A percentile compares a stretch with the other conserved stretches of the same genome.
phyloP scores from a whole-genome alignment of 2,113 vertebrate species.

The Mus pahari region DNA sequence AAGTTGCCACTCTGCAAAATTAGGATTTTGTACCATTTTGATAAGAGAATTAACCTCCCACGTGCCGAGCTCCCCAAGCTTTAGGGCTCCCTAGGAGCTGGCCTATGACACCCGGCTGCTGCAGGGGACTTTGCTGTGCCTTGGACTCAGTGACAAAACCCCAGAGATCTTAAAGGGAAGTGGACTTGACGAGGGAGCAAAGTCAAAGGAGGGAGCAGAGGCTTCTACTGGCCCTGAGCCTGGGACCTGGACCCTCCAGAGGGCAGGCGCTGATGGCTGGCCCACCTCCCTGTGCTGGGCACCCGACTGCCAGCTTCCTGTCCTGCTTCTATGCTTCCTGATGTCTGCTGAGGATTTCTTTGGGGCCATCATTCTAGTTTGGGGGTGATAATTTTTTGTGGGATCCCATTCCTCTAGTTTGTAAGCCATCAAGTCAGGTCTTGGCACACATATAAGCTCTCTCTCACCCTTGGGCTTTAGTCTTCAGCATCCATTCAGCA shows the following conservation, averaged over 20 bases:
- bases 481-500: fast-evolving
- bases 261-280: too few relatives aligned
- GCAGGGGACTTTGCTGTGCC: not conserved
- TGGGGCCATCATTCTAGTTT: not conserved
- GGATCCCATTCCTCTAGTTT: not conserved
- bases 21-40: constrained; percentile 90
- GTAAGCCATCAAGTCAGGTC: too few relatives aligned
- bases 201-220: not conserved
- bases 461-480: fast-evolving
- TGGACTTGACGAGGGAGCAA: not conserved
- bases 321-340: fast-evolving
- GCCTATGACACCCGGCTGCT: not conserved
- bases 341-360: not conserved
- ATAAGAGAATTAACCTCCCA: constrained; percentile 90
- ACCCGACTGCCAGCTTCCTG: too few relatives aligned
- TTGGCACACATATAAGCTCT: not conserved
- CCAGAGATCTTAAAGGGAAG: not conserved
- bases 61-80: constrained; percentile 76
- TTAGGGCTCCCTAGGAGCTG: not conserved
- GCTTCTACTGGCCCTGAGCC: not conserved
- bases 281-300: fast-evolving
- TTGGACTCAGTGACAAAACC: not conserved
- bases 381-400: fast-evolving
- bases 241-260: fast-evolving
- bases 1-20: constrained; percentile 92